These are phyloP conservation scores for Phrynocephalus forsythii DNA, from an alignment of 2,797 vertebrate species.

Conservation along the genomic window DNA sequence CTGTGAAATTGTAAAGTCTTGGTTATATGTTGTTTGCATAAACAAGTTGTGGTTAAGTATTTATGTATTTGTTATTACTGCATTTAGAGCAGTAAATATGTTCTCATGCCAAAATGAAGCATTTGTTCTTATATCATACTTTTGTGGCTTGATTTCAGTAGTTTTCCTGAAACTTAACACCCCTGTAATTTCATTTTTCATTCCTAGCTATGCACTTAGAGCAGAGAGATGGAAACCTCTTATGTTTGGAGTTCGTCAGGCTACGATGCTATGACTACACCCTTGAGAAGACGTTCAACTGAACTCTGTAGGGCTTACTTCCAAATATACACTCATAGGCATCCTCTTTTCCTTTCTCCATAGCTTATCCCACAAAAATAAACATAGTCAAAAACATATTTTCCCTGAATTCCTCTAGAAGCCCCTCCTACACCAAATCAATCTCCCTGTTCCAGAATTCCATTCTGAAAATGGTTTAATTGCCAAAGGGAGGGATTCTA, in stretches of 20 bases:
- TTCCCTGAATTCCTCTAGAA: slow-evolving; percentile 54
- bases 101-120: background rate
- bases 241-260: background rate
- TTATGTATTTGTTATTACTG: background rate
- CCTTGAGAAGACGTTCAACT: background rate
- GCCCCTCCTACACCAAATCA: slow-evolving; percentile 53
- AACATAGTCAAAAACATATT: background rate
- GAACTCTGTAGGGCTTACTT: background rate
- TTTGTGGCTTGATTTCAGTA: background rate
- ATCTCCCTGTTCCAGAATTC: slow-evolving; percentile 26
- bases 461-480: slow-evolving; percentile 20
- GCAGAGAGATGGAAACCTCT: too few relatives aligned
- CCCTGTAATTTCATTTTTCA: background rate
- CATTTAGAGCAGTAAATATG: too few relatives aligned
- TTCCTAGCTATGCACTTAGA: background rate
- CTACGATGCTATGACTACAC: background rate
- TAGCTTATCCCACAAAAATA: background rate
- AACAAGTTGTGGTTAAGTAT: background rate
- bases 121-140: background rate
- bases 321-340: background rate
- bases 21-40: background rate
- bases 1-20: slow-evolving; percentile 17
- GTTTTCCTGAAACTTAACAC: background rate
- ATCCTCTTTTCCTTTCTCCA: background rate
- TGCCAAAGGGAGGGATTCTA: background rate